Conservation (phyloP, 2,797 vertebrate species). For the Pelochelys cantorii region DNA sequence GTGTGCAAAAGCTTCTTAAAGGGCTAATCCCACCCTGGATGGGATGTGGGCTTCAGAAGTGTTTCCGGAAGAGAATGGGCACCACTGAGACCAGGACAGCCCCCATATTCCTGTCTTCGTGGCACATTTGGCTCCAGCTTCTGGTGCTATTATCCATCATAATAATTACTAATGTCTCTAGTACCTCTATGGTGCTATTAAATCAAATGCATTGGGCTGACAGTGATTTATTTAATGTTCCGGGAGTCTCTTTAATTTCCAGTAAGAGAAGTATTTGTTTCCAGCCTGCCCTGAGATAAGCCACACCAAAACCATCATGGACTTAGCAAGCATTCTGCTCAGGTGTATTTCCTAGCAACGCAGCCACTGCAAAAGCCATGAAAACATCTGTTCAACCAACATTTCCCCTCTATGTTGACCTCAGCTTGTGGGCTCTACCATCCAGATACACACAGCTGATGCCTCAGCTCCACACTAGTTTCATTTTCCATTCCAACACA, state of each 20-base stretch:
- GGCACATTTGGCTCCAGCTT: background rate
- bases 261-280: background rate
- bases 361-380: background rate
- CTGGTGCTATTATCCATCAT: background rate
- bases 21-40: background rate
- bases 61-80: background rate
- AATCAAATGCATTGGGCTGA: background rate
- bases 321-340: background rate
- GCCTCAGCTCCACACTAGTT: background rate
- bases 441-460: background rate
- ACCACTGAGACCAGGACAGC: background rate
- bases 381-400: constrained; percentile 33
- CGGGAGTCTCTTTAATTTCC: background rate
- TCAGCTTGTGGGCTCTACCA: constrained; percentile 14
- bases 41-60: background rate
- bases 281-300: background rate
- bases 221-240: background rate
- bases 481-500: background rate
- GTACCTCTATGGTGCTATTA: background rate
- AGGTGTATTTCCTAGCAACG: background rate
- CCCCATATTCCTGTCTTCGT: background rate
- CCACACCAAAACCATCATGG: background rate
- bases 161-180: background rate
- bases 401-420: constrained; percentile 27
- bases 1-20: background rate